These are phyloP conservation scores for Nyctereutes procyonoides DNA, from an alignment of 2,113 vertebrate species.

Conservation along the genomic window DNA sequence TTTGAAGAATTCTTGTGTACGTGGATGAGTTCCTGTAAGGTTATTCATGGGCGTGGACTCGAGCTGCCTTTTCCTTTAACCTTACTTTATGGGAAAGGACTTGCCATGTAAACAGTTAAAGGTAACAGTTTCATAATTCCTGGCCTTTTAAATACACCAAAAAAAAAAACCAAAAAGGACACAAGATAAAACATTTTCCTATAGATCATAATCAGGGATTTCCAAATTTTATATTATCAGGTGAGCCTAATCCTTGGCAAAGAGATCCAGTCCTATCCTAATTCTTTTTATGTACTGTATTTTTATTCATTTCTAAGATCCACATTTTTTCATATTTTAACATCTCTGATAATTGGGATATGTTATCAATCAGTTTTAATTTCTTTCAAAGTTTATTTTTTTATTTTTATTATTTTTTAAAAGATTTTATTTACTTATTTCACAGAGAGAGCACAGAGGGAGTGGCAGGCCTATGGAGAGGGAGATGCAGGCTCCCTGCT, in stretches of 20 bases:
- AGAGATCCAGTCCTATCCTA: not conserved
- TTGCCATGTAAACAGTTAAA: not conserved
- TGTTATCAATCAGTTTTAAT: not conserved
- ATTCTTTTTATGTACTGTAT: not conserved
- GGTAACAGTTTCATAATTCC: not conserved
- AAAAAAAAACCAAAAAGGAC: not conserved
- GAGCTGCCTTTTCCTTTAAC: not conserved
- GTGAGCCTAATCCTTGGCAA: not conserved
- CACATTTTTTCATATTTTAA: not conserved
- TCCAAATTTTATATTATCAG: conserved; percentile 13
- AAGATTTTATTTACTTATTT: no score
- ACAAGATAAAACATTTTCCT: not conserved
- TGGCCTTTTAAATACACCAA: not conserved
- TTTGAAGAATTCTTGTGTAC: not conserved
- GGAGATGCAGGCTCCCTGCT: no score
- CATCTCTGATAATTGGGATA: not conserved
- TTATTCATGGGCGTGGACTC: not conserved
- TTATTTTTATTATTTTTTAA: no score
- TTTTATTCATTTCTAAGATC: not conserved
- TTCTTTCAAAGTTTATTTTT: not conserved
- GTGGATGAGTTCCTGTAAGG: not conserved
- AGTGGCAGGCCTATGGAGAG: no score
- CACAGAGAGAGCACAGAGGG: no score
- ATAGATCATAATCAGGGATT: not conserved
- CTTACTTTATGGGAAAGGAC: not conserved